Percentiles rank a stretch among this genome's conserved stretches.
These are phyloP conservation scores for Arctocebus calabarensis DNA, from an alignment of 2,797 vertebrate genomes.

Conservation along the genomic window DNA sequence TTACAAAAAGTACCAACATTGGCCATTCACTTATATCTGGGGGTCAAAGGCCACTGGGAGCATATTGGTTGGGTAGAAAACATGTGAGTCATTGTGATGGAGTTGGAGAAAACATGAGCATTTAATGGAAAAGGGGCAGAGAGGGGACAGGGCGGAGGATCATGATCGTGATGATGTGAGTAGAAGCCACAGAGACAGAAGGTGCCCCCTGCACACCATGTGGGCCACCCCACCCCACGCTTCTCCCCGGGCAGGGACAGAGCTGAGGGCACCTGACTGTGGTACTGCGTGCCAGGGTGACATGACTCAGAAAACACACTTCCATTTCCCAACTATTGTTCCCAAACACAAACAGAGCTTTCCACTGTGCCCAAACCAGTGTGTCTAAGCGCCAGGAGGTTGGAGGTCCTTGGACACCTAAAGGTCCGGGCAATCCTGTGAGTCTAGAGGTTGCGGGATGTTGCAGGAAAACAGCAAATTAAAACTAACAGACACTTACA, in stretches of 20 bases:
- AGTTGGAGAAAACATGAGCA: not conserved
- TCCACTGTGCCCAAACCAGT: not conserved
- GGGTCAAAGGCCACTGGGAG: not conserved
- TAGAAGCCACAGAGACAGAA: not conserved
- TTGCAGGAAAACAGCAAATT: too few species aligned
- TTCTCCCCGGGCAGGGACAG: not conserved
- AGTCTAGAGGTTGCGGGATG: too few species aligned
- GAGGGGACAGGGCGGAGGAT: not conserved
- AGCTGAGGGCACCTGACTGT: not conserved
- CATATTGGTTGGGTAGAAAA: not conserved
- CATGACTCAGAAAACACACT: not conserved
- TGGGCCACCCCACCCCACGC: not conserved
- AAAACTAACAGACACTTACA: too few species aligned
- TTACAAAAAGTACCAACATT: not conserved
- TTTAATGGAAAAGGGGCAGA: not conserved
- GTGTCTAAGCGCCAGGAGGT: not conserved
- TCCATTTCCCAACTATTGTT: not conserved
- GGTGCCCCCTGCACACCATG: not conserved
- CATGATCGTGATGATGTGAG: accelerated
- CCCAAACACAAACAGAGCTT: not conserved
- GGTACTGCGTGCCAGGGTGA: not conserved
- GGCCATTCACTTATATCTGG: not conserved
- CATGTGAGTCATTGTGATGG: not conserved
- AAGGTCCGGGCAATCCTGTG: too few species aligned
- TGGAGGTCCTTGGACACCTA: not conserved